Conservation (phyloP, 2,888 invertebrate genomes). For the Monochamus alternatus region DNA sequence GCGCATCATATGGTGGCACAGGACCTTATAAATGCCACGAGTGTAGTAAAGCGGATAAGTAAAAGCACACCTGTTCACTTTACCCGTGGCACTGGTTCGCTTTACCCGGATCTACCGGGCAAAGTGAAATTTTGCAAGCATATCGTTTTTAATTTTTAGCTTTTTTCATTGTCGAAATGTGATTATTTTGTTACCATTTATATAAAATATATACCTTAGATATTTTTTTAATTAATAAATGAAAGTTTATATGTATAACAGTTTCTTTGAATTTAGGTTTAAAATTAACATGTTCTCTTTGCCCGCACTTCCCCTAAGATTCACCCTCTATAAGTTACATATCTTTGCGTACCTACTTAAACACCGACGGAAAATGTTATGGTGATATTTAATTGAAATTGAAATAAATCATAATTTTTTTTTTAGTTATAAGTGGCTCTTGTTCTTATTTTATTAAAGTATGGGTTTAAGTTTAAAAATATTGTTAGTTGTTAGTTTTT, state of each 20-base stretch:
- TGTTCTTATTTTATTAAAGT: too few relatives aligned
- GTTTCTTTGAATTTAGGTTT: constrained; percentile 7
- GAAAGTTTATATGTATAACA: background rate
- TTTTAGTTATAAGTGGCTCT: too few relatives aligned
- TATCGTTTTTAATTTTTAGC: constrained; percentile 3
- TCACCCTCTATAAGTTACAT: too few relatives aligned
- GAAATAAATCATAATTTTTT: too few relatives aligned
- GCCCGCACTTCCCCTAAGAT: constrained; percentile 3
- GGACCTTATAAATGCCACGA: background rate
- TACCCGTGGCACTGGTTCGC: background rate
- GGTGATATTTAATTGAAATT: too few relatives aligned
- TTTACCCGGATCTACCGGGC: constrained; percentile 5
- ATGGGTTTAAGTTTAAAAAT: too few relatives aligned
- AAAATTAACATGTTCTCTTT: constrained; percentile 10
- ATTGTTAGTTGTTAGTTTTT: too few relatives aligned
- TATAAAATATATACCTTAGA: background rate
- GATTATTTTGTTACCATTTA: background rate
- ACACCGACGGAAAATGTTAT: too few relatives aligned
- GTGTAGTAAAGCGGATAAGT: constrained; percentile 8
- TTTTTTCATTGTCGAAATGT: background rate
- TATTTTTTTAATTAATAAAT: constrained; percentile 6
- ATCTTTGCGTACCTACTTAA: too few relatives aligned
- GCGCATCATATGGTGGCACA: too few relatives aligned
- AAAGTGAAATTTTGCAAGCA: constrained; percentile 3
- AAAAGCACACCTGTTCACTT: constrained; percentile 12